Evolutionary conservation across 2,113 vertebrate genomes (phyloP), one percentile per base, ranked within the genome.

Genomic region (Anoura caudifer): DNA sequence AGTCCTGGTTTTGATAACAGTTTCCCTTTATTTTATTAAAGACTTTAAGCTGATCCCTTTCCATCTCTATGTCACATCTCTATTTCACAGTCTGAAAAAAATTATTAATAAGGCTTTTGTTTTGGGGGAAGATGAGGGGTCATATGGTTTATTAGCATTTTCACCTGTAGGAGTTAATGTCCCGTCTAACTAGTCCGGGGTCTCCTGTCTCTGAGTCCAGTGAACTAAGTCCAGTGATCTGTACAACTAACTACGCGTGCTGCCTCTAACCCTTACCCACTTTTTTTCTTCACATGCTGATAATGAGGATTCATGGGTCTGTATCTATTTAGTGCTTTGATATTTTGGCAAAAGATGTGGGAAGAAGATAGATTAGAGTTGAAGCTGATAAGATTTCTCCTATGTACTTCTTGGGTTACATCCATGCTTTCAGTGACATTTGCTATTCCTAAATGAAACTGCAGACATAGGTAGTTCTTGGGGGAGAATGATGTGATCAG

Each of bases 261-360:
- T 94, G 87, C 96, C 80, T 96, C 90, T 97, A 95, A 96, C 63
- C 80, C 91, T 95, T 95, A 90, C 95, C 85, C 94, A 26, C 96
- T 97, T 95, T 97, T 96, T 96, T 93, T 90, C 94, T 96, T 97
- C 97, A 92, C 96, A 95, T 96, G 94, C 97, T 97, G 94, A 95
- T 96, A 94, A 85, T 97, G 97, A 97, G 97, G 97, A 97, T 87
- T 95, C 97, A 94, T 95, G 96, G 96, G 97, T 98, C 97, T 97
- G 96, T 97, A 97, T 97, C 96, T 96, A 85, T 94, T 97, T 12
- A 97, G 97, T 96, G 96, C 96, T 97, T 96, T 97, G 85, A 95
- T 95, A 95, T 95, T 97, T 95, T 95, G 96, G 73, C 87, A 93
- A 97, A 97, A 96, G 91, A 52, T 95, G 28, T 79, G 97, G 95